Percentiles rank a stretch among this genome's conserved stretches.
Evolutionary conservation across 2,888 invertebrate species (phyloP).

Genomic region (Oscheius onirici): DNA sequence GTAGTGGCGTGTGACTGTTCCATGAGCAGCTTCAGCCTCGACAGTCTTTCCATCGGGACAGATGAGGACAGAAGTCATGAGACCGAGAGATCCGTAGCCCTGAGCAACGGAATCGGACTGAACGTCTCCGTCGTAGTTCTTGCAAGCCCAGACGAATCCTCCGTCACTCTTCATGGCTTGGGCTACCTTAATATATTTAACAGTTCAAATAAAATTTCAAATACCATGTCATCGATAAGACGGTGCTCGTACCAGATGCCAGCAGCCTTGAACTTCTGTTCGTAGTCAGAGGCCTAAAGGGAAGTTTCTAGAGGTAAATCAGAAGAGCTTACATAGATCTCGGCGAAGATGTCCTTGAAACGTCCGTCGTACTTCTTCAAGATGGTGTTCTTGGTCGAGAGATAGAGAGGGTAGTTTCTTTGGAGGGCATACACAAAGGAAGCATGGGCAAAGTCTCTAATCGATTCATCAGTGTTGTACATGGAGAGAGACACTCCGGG

Average conservation of each 20-base stretch:
- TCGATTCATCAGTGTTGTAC: slow-evolving; percentile 88
- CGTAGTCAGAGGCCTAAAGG: slow-evolving; percentile 78
- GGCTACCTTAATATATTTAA: no score
- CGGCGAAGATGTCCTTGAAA: slow-evolving; percentile 91
- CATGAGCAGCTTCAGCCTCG: slow-evolving; percentile 97
- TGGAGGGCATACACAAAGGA: slow-evolving; percentile 89
- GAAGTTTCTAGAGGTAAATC: neutral
- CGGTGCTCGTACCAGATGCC: slow-evolving; percentile 98
- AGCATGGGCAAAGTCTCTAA: slow-evolving; percentile 86
- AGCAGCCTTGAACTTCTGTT: slow-evolving; percentile 83
- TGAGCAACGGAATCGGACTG: slow-evolving; percentile 98
- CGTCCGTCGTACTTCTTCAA: slow-evolving; percentile 87
- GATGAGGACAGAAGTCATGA: slow-evolving; percentile 96
- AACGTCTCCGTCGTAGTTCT: slow-evolving; percentile 99
- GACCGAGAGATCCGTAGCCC: slow-evolving; percentile 84
- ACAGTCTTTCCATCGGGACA: slow-evolving; percentile 98
- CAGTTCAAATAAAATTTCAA: no score
- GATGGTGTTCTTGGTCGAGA: slow-evolving; percentile 89
- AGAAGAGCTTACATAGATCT: slow-evolving; percentile 79
- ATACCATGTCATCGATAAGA: slow-evolving; percentile 98
- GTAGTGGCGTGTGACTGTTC: slow-evolving; percentile 92
- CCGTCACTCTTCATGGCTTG: slow-evolving; percentile 86
- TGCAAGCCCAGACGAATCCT: slow-evolving; percentile 99
- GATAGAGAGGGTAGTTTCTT: slow-evolving; percentile 79
- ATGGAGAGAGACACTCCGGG: slow-evolving; percentile 90